Evolutionary conservation across 2,888 invertebrate genomes (phyloP).

Genomic region (Smittia sp.): DNA sequence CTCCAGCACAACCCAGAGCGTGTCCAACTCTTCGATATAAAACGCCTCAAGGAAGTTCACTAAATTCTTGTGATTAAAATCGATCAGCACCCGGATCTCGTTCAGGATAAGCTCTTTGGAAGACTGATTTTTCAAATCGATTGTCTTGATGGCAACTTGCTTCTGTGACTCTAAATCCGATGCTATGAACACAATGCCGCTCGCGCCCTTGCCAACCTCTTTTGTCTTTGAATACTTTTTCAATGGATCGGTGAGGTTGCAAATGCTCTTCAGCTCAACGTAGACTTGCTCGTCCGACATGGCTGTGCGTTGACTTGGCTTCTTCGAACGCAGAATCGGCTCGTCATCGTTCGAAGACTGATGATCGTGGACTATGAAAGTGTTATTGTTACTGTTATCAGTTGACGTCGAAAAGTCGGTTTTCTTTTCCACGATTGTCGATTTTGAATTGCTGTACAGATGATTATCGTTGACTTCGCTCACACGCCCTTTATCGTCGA

Average conservation of each 20-base stretch:
- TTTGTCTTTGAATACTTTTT: conserved; percentile 75
- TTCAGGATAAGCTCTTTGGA: conserved; percentile 94
- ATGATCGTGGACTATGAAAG: conserved; percentile 27
- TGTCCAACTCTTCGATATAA: conserved; percentile 79
- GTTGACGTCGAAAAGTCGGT: neutral
- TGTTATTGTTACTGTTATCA: conserved; percentile 27
- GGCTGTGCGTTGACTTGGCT: conserved; percentile 50
- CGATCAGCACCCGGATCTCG: conserved; percentile 88
- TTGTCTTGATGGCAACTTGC: conserved; percentile 93
- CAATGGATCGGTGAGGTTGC: conserved; percentile 78
- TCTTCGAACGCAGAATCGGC: conserved; percentile 49
- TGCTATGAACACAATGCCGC: conserved; percentile 88
- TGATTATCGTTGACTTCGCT: conserved; percentile 9
- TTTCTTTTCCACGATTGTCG: conserved; percentile 19
- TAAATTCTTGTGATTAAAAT: conserved; percentile 89
- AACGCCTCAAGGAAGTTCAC: conserved; percentile 95
- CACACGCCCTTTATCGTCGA: conserved; percentile 43
- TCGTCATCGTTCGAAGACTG: conserved; percentile 46
- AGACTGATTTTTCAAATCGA: conserved; percentile 90
- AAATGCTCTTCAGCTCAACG: conserved; percentile 71
- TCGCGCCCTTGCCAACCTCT: conserved; percentile 89
- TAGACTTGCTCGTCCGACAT: conserved; percentile 60
- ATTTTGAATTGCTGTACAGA: conserved; percentile 13
- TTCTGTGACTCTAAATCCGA: conserved; percentile 69
- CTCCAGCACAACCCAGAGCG: conserved; percentile 97